Percentiles rank a stretch among this genome's conserved stretches.
Conservation (phyloP, 2,797 vertebrate genomes). For the Enteromius paludinosus region DNA sequence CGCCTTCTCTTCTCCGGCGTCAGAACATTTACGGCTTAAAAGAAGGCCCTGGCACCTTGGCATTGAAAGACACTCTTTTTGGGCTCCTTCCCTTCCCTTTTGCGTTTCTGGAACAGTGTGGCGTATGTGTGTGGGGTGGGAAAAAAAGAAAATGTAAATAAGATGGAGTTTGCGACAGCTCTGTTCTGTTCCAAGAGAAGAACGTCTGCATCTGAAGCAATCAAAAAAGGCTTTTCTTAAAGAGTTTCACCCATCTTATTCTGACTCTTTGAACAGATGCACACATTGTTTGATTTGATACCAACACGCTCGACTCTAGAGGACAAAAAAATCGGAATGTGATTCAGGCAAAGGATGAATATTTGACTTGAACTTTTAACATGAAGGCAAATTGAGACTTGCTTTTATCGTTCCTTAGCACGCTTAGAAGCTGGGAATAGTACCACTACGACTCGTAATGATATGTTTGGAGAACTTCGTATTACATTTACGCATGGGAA, state of each 20-base stretch:
- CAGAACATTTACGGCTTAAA: constrained; percentile 72
- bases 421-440: constrained; percentile 33
- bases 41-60: constrained; percentile 72
- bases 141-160: constrained; percentile 70
- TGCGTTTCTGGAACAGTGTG: constrained; percentile 57
- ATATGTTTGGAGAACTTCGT: constrained; percentile 32
- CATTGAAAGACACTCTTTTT: constrained; percentile 66
- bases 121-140: constrained; percentile 52
- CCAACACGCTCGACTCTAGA: constrained; percentile 44
- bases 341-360: constrained; percentile 56
- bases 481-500: constrained; percentile 26
- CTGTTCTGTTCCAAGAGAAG: constrained; percentile 61
- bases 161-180: constrained; percentile 63
- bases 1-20: constrained; percentile 65
- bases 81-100: constrained; percentile 47
- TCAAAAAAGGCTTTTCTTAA: constrained; percentile 66
- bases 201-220: constrained; percentile 61
- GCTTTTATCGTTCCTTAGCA: constrained; percentile 49
- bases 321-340: constrained; percentile 33
- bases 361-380: constrained; percentile 54
- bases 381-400: constrained; percentile 53
- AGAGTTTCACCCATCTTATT: constrained; percentile 60
- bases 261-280: constrained; percentile 58
- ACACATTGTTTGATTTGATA: constrained; percentile 63
- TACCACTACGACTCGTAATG: constrained; percentile 14